Evolutionary conservation across 2,113 vertebrate genomes (phyloP).

Genomic region (Promerops cafer): DNA sequence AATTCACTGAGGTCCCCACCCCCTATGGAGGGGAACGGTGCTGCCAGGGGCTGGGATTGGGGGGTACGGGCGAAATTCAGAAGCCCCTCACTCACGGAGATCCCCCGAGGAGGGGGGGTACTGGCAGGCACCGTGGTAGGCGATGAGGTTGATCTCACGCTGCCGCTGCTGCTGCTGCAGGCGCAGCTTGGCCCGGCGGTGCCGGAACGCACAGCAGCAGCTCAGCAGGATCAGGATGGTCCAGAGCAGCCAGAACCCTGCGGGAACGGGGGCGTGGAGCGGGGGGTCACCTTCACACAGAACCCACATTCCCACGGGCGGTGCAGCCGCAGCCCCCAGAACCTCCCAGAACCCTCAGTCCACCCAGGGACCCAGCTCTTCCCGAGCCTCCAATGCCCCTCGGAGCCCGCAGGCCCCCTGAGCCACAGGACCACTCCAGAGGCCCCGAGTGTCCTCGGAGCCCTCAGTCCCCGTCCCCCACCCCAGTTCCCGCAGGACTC

Average conservation of each 20-base stretch:
- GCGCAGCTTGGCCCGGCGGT: conserved; percentile 91
- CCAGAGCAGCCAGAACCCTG: conserved; percentile 98
- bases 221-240: conserved; percentile 92
- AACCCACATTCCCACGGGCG: too few relatives aligned
- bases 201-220: conserved; percentile 94
- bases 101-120: conserved; percentile 78
- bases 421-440: not conserved
- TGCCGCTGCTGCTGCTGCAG: conserved; percentile 95
- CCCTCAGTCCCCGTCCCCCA: not conserved
- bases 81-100: conserved; percentile 79
- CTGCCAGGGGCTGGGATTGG: too few relatives aligned
- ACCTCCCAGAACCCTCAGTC: not conserved
- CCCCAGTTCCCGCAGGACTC: not conserved
- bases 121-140: conserved; percentile 90
- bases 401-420: not conserved
- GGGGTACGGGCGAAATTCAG: not conserved
- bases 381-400: too few relatives aligned
- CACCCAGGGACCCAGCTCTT: not conserved
- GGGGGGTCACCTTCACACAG: not conserved
- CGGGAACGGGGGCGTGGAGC: not conserved
- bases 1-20: not conserved
- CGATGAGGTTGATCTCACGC: conserved; percentile 94
- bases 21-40: rapidly evolving
- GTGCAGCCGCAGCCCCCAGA: not conserved
- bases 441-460: not conserved